phyloP scores from a whole-genome alignment of 2,797 vertebrate genomes.

The Phrynocephalus vlangalii region DNA sequence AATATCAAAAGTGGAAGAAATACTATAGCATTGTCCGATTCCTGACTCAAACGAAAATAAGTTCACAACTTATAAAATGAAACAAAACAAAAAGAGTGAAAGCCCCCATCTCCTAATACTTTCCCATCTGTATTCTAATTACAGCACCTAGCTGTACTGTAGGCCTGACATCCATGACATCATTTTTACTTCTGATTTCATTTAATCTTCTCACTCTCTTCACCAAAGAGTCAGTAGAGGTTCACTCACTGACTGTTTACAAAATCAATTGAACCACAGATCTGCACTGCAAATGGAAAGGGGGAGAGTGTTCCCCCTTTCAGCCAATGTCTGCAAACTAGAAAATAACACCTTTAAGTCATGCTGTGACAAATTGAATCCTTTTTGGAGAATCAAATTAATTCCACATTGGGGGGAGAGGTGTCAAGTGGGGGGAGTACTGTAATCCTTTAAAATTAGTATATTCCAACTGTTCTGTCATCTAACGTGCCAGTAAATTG shows the following conservation, averaged over 20 bases:
- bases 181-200: slow-evolving; percentile 30
- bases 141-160: not conserved
- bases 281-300: not conserved
- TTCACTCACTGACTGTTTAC: slow-evolving; percentile 16
- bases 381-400: slow-evolving; percentile 43
- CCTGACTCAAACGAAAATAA: slow-evolving; percentile 6
- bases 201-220: slow-evolving; percentile 30
- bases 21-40: not conserved
- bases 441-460: slow-evolving; percentile 47
- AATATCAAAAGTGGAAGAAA: not conserved
- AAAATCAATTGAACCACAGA: slow-evolving; percentile 25
- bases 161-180: not conserved
- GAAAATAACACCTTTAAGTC: slow-evolving; percentile 41
- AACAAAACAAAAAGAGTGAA: not conserved
- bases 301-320: not conserved
- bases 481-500: slow-evolving; percentile 1
- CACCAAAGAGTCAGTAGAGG: slow-evolving; percentile 23
- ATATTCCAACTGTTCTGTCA: slow-evolving; percentile 18
- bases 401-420: not conserved
- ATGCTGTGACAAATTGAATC: slow-evolving; percentile 21
- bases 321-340: slow-evolving; percentile 38
- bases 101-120: not conserved
- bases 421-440: not conserved
- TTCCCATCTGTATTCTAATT: fast-evolving
- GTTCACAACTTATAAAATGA: not conserved